A percentile compares a stretch with the other conserved stretches of the same genome.
These are phyloP conservation scores for Drosophila subquinaria DNA, from an alignment of 2,888 invertebrate species.

Conservation along the genomic window DNA sequence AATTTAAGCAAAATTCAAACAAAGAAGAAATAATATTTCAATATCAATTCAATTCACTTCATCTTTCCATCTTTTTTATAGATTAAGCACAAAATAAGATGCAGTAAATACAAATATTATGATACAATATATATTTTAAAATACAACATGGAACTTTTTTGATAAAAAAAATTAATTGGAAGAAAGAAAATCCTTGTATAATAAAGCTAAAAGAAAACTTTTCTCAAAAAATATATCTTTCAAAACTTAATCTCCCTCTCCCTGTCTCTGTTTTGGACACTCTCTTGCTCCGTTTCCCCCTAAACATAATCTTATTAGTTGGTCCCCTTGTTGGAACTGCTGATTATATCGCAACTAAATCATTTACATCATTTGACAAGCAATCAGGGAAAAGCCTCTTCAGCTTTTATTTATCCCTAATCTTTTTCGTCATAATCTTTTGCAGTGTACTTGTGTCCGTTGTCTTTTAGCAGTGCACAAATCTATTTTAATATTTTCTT, in stretches of 20 bases:
- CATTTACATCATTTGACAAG: slow-evolving; percentile 34
- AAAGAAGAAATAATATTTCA: too few species aligned
- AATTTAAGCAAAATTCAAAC: too few species aligned
- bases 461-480: slow-evolving; percentile 73
- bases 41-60: too few species aligned
- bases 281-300: not conserved
- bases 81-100: not conserved
- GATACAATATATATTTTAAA: not conserved
- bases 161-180: not conserved
- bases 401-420: slow-evolving; percentile 30
- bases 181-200: too few species aligned
- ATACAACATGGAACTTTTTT: not conserved
- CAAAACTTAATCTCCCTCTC: too few species aligned
- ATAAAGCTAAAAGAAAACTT: too few species aligned
- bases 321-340: not conserved
- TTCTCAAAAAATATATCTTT: too few species aligned
- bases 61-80: too few species aligned
- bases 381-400: slow-evolving; percentile 48
- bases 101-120: too few species aligned
- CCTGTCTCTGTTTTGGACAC: not conserved
- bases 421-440: slow-evolving; percentile 41
- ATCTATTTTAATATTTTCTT: slow-evolving; percentile 82
- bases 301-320: not conserved
- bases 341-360: slow-evolving; percentile 21
- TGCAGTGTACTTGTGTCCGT: slow-evolving; percentile 50